Base-by-base conservation (phyloP, 2,888 invertebrate genomes). In the Cantharis lateralis region DNA sequence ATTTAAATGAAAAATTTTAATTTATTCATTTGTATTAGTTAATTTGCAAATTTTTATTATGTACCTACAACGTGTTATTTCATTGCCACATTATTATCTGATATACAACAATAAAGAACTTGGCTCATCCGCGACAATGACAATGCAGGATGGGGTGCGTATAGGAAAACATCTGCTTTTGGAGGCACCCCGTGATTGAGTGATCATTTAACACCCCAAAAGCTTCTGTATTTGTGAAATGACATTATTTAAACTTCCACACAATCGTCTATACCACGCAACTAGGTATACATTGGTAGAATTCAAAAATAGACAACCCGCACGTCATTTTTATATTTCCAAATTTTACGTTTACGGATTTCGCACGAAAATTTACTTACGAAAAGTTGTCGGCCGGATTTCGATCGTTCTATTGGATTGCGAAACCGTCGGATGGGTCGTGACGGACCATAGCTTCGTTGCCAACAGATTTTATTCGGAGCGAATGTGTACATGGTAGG, bases 171-270 rank as follows among this genome's bases (percentile, higher is more conserved):
- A 82, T 82, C 82, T 82, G 82, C 81, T 81, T 81, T 77, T 72
- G 79, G 76, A 70, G 78, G 80, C 77, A 77, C 79, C 80, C 79
- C 77, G 77, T 80, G 82, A 82, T 82, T 82, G 81, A 82, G 81
- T 78, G 81, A 82, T 82, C 82, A 82, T 81, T 82, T 82, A 82
- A 82, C 82, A 82, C 82, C 82, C 82, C 73, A 79, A 80, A 81
- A 78, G 77, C 78, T 78, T 80, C 82, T 81, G 81, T 82, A 78
- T 80, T 80, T 82, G 81, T 81, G 79, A 81, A 82, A 78, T 82
- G 81, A 80, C 80, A 80, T 81, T 81, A 80, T 79, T 80, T 80
- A 82, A 79, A 71, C 75, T 75, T 78, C 76, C 76, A 72, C 69
- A 62, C 77, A 71, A 72, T 75, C 64, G 11, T 68, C 66, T 76